phyloP scores from a whole-genome alignment of 1,140 invertebrate genomes.

The Oncopeltus fasciatus region DNA sequence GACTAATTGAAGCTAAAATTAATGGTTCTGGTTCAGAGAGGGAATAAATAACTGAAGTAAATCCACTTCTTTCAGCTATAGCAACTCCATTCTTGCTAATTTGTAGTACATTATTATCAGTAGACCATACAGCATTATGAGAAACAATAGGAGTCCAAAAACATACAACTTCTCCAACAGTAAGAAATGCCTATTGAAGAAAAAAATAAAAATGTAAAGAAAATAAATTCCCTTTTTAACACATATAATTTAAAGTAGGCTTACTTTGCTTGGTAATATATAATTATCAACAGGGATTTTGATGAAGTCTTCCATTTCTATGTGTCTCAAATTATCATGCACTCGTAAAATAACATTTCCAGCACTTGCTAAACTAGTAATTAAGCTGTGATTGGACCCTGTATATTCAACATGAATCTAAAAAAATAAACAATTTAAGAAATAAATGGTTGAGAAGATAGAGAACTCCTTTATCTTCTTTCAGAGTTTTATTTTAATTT shows the following conservation, averaged over 20 bases:
- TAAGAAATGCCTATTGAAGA: constrained; percentile 26
- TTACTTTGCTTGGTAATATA: constrained; percentile 29
- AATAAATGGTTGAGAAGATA: too few species aligned
- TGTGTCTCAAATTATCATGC: constrained; percentile 28
- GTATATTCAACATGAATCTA: constrained; percentile 16
- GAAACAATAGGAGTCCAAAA: constrained; percentile 34
- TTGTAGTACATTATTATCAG: background rate
- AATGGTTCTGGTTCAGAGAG: background rate
- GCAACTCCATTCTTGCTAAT: background rate
- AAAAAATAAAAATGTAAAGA: background rate
- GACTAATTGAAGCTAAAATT: background rate
- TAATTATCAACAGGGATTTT: constrained; percentile 31
- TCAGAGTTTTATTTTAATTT: too few species aligned
- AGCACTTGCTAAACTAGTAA: constrained; percentile 13
- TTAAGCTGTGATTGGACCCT: constrained; percentile 14
- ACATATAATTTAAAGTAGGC: background rate
- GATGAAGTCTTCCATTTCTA: constrained; percentile 28
- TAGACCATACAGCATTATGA: constrained; percentile 27
- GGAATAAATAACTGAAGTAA: background rate
- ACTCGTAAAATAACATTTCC: constrained; percentile 32
- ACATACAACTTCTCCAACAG: constrained; percentile 33
- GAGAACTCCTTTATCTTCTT: too few species aligned
- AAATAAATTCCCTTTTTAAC: background rate
- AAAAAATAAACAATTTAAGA: too few species aligned
- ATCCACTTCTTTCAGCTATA: background rate